Base-by-base conservation (phyloP, 2,888 invertebrate genomes). In the Meiosimyza platycephala region DNA sequence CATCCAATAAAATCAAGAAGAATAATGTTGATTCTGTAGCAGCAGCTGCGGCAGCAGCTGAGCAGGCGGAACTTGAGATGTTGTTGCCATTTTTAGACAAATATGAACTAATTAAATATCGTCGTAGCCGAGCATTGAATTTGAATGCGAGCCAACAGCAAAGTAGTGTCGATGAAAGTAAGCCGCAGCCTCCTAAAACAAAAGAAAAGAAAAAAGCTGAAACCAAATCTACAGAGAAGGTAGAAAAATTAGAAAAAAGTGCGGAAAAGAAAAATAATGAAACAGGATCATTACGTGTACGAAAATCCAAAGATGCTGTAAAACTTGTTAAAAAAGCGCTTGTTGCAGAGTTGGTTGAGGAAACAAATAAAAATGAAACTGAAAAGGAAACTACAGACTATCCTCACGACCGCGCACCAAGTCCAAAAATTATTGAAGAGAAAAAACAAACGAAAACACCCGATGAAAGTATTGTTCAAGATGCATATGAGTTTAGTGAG, bases 101-200 rank as follows among this genome's bases (percentile, higher is more conserved):
- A 82, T 91, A 90, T 80, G 91, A 91, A 79, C 88, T 90, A 82
- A 89, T 90, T 74, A 89, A 92, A 85, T 90, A 91, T 85, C 85
- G 92, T 77, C 82, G 91, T 80, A 88, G 89, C 82, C 86, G 91
- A 79, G 82, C 83, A 7, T 87, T 89, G 57, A 88, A 87, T 33
- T 73, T 72, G 9, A 64, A 48, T 12, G n/a, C 62, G 72, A 75
- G 55, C 76, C 79, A n/a, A 64, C 78, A 69, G 75, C 71, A 74
- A 63, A 51, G 72, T 65, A 40, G 70, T 70, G 11, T 76, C 28
- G 79, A 82, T 15, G 80, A 82, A 28, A 48, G 76, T 11, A 82
- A 80, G 52, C 50, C 77, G n/a, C 73, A 69, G 57, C 11, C 65
- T 18, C 72, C 71, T 68, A 55, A 33, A 11, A 71, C 71, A 50